phyloP scores from a whole-genome alignment of 2,797 vertebrate species.

The Helostoma temminkii region DNA sequence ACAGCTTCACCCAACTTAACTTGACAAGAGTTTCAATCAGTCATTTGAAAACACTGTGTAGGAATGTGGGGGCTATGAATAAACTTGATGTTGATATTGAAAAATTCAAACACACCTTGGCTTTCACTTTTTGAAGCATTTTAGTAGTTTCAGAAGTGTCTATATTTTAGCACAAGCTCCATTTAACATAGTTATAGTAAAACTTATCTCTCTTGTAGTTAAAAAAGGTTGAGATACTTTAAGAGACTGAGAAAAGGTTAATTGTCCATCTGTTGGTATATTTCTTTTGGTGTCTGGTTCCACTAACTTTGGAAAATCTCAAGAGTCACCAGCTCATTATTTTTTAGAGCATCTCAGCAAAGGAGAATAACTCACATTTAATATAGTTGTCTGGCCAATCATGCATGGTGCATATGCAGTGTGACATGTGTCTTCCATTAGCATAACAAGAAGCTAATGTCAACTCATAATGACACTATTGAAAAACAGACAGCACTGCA shows the following conservation, averaged over 20 bases:
- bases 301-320: slow-evolving; percentile 37
- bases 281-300: slow-evolving; percentile 40
- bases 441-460: slow-evolving; percentile 55
- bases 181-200: background rate
- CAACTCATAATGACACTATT: slow-evolving; percentile 58
- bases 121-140: too few species aligned
- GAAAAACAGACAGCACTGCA: slow-evolving; percentile 45
- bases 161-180: background rate
- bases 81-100: too few species aligned
- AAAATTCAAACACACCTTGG: too few species aligned
- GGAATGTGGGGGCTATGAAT: too few species aligned
- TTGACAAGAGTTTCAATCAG: too few species aligned
- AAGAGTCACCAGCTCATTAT: slow-evolving; percentile 11
- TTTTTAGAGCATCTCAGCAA: slow-evolving; percentile 37
- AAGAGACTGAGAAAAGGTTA: background rate
- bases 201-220: background rate
- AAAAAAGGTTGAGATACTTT: background rate
- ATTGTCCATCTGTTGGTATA: slow-evolving; percentile 4
- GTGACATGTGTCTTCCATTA: slow-evolving; percentile 53
- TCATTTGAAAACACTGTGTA: too few species aligned
- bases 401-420: slow-evolving; percentile 41
- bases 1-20: too few species aligned
- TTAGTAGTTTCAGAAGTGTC: background rate
- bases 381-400: slow-evolving; percentile 45
- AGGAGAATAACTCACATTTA: slow-evolving; percentile 26